A percentile compares a stretch with the other conserved stretches of the same genome.
phyloP scores from a whole-genome alignment of 53 echinoderm and acorn worm genomes.

The Holothuria scabra region DNA sequence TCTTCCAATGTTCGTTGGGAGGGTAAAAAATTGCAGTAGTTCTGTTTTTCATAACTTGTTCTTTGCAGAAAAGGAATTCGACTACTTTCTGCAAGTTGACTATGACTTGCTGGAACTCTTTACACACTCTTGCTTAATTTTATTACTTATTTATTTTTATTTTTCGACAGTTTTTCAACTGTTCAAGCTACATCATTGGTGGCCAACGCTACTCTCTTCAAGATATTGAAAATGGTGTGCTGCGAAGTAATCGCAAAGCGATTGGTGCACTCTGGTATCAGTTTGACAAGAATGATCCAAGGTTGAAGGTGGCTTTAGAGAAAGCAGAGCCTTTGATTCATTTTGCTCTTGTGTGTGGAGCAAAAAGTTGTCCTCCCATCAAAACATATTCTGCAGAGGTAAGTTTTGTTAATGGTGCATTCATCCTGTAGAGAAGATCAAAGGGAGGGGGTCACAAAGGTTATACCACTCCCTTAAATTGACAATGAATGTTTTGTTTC shows the following conservation, averaged over 20 bases:
- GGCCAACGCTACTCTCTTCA: conserved; percentile 87
- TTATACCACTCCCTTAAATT: too few species aligned
- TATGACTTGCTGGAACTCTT: too few species aligned
- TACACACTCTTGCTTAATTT: neutral
- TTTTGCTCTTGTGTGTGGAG: conserved; percentile 96
- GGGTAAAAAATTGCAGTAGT: too few species aligned
- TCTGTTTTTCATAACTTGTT: too few species aligned
- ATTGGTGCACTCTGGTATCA: conserved; percentile 79
- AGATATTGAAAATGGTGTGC: conserved; percentile 95
- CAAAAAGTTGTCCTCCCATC: conserved; percentile 98
- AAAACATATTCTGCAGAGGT: conserved; percentile 94
- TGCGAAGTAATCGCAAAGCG: conserved; percentile 82
- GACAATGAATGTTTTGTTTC: too few species aligned
- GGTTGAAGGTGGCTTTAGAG: conserved; percentile 75
- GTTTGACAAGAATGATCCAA: conserved; percentile 80
- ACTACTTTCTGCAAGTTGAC: too few species aligned
- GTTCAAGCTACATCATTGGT: conserved; percentile 90
- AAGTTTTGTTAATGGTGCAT: neutral
- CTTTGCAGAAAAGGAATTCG: too few species aligned
- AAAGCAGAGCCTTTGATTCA: conserved; percentile 86
- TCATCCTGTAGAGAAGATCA: too few species aligned
- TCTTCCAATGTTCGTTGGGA: too few species aligned
- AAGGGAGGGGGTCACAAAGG: too few species aligned
- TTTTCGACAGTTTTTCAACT: conserved; percentile 83
- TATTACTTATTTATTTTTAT: neutral